Conservation (phyloP, 2,113 vertebrate genomes). For the Heteronetta atricapilla region DNA sequence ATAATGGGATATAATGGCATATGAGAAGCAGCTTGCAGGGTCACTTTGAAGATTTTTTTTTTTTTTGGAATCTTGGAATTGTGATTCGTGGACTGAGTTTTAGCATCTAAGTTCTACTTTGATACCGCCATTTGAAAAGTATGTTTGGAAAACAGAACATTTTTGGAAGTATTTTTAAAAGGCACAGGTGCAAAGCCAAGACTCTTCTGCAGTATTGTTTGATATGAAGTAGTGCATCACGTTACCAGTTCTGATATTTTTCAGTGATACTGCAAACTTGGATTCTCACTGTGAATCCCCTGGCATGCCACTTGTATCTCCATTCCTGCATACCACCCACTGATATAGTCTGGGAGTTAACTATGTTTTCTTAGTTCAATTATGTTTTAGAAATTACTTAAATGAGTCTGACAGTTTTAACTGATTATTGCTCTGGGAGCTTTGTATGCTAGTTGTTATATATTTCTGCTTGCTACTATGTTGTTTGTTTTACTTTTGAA, state of each 20-base stretch:
- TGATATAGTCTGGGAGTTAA: not conserved
- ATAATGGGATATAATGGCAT: not conserved
- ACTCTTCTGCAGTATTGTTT: not conserved
- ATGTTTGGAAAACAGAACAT: not conserved
- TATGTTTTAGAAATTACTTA: not conserved
- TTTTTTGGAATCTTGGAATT: not conserved
- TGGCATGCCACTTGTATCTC: not conserved
- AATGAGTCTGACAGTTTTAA: not conserved
- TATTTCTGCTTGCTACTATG: not conserved
- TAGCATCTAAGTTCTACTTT: not conserved
- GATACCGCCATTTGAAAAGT: not conserved
- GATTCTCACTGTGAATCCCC: not conserved
- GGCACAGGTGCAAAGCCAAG: not conserved
- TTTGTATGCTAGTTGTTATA: not conserved
- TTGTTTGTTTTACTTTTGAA: not conserved
- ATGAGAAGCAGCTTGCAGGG: not conserved
- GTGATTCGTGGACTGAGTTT: not conserved
- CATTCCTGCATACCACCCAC: not conserved
- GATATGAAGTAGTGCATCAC: rapidly evolving
- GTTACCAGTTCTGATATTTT: not conserved
- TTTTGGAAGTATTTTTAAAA: not conserved
- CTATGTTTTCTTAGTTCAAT: not conserved
- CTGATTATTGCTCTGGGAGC: not conserved
- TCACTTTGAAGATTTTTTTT: not conserved
- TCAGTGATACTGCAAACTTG: not conserved